Evolutionary conservation across 2,113 vertebrate genomes (phyloP).

Genomic region (Clupea harengus): DNA sequence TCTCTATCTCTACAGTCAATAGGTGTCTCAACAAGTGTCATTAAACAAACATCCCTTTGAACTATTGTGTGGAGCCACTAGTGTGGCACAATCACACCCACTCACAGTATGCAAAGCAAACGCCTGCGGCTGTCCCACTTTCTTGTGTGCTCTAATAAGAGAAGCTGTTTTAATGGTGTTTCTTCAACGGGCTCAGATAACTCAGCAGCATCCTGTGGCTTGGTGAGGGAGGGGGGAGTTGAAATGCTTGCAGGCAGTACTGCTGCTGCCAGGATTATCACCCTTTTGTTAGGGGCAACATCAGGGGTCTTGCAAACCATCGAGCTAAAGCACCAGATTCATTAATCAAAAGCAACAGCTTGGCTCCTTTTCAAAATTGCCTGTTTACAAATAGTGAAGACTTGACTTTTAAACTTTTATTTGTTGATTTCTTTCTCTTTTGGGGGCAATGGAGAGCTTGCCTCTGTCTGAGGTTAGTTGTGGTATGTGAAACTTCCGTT

Average conservation of each 20-base stretch:
- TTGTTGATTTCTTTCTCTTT: neutral
- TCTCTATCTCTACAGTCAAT: neutral
- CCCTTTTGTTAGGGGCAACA: neutral
- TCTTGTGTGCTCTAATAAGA: neutral
- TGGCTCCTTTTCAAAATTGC: neutral
- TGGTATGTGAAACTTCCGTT: too few relatives aligned
- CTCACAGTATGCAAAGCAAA: neutral
- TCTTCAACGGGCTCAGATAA: constrained; percentile 6
- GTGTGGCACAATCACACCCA: neutral
- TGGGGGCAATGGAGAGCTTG: neutral
- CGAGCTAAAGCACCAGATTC: neutral
- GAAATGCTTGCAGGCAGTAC: neutral
- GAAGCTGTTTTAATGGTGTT: neutral
- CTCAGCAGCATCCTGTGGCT: constrained; percentile 6
- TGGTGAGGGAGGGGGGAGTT: neutral
- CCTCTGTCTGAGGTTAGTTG: neutral
- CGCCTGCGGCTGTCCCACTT: neutral
- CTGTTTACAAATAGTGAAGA: neutral
- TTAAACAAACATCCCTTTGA: neutral
- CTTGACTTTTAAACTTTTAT: constrained; percentile 10
- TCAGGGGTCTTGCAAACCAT: constrained; percentile 10
- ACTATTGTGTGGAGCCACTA: neutral
- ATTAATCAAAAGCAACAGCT: constrained; percentile 14
- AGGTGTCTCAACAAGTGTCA: neutral
- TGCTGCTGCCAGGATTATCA: neutral